Base-by-base conservation (phyloP, 1,140 invertebrate genomes). In the Drosophila saltans region DNA sequence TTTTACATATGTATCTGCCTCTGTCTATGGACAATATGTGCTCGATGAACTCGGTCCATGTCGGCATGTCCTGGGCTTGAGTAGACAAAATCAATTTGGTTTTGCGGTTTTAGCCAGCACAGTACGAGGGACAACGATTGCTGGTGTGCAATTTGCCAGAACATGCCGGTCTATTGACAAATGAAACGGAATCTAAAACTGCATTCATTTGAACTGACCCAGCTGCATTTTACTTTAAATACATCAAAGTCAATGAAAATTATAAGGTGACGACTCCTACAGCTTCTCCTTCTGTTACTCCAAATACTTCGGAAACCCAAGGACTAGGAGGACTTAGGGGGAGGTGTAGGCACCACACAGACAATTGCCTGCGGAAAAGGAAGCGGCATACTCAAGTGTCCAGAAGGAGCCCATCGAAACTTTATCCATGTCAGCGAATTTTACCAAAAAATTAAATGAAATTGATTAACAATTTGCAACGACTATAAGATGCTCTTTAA, bases 1-100 rank as follows among this genome's bases (percentile, higher is more conserved):
- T 36, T 36, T 16, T 16, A 16, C 16, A 16, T 36, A 36, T 36
- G 6, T 41, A n/a, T 61, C 36, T 56, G 9, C 41, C 45, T 40
- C 45, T 48, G 45, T 48, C 45, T 33, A 60, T 65, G 59, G 11
- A 56, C 48, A 56, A 52, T 36, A 24, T 52, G 63, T 36, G 28
- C 33, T 66, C 45, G 8, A 52, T 52, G 45, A 52, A 52, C 26
- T 52, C 10, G 45, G 48, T 60, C 39, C 39, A 67, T 56, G 64
- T 16, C 16, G 68, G 33, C 69, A 69, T 76, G 77, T 69, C 66
- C 69, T 55, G 69, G 65, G 69, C 83, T 80, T 80, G 84, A 88
- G 83, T 69, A 86, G 83, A 86, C 83, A 88, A 88, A 88, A 88
- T 88, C 83, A 88, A 88, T 89, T 88, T 89, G 84, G 84, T 80